Conservation (phyloP, 2,113 vertebrate genomes). For the Monarcha castaneiventris region DNA sequence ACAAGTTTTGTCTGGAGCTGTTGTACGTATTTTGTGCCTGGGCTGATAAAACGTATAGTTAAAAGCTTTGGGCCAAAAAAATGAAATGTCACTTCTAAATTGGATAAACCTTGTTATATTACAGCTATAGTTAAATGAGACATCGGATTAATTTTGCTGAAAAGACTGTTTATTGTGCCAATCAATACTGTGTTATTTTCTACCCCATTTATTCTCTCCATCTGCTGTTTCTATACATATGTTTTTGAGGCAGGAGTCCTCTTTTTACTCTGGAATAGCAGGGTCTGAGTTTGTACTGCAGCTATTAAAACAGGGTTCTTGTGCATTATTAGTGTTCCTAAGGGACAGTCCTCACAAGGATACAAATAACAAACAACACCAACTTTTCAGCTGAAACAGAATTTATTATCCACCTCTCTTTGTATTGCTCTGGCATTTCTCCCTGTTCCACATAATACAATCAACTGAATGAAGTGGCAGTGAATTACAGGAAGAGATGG, state of each 20-base stretch:
- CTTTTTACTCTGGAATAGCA: background rate
- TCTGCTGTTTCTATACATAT: background rate
- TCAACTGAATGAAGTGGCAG: constrained; percentile 20
- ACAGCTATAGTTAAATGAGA: background rate
- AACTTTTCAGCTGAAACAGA: background rate
- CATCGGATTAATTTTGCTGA: background rate
- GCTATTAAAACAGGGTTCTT: background rate
- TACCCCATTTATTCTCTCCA: background rate
- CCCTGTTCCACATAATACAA: background rate
- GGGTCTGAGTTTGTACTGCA: background rate
- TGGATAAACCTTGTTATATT: background rate
- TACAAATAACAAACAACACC: background rate
- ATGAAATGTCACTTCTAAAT: background rate
- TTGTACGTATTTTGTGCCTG: background rate
- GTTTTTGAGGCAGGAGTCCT: background rate
- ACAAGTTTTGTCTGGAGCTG: background rate
- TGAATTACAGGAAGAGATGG: constrained; percentile 33
- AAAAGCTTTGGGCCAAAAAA: background rate
- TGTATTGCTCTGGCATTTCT: background rate
- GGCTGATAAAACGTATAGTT: background rate
- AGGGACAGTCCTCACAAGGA: background rate
- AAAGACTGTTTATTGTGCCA: background rate
- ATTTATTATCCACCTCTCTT: background rate
- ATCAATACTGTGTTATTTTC: background rate
- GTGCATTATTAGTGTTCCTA: background rate